These are phyloP conservation scores for Acipenser oxyrinchus DNA, from an alignment of 2,797 vertebrate genomes.

Conservation along the genomic window DNA sequence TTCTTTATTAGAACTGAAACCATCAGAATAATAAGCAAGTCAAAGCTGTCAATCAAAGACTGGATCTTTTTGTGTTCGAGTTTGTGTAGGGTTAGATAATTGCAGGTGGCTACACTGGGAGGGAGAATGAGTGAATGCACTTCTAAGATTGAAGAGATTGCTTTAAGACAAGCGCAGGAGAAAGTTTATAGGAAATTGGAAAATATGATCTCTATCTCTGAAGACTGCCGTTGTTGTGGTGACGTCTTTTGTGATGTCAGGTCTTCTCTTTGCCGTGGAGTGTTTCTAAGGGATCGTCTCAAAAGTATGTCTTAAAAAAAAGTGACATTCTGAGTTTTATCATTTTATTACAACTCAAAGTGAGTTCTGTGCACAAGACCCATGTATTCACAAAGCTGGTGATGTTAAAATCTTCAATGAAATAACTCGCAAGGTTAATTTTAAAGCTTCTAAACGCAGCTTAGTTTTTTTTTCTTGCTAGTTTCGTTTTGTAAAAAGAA, in stretches of 20 bases:
- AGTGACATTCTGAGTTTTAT: not conserved
- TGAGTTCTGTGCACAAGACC: no score
- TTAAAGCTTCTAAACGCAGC: no score
- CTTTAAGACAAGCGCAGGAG: constrained; percentile 11
- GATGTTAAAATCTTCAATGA: no score
- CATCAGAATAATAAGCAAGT: no score
- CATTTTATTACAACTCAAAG: no score
- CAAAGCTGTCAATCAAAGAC: no score
- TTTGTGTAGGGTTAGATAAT: not conserved
- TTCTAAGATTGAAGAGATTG: constrained; percentile 3
- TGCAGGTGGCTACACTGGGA: constrained; percentile 2
- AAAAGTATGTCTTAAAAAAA: not conserved
- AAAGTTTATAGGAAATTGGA: constrained; percentile 19
- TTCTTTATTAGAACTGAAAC: no score
- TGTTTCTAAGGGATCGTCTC: constrained; percentile 6
- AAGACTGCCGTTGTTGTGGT: not conserved
- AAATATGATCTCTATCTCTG: constrained; percentile 18
- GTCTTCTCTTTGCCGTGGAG: constrained; percentile 1
- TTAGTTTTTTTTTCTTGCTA: no score
- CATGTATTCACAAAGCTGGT: no score
- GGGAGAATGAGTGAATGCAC: not conserved
- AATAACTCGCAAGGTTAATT: no score
- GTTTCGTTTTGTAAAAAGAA: no score
- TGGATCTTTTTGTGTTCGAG: no score
- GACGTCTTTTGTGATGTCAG: constrained; percentile 13